Conservation (phyloP, 2,797 vertebrate species). For the Gobio occitaniae region DNA sequence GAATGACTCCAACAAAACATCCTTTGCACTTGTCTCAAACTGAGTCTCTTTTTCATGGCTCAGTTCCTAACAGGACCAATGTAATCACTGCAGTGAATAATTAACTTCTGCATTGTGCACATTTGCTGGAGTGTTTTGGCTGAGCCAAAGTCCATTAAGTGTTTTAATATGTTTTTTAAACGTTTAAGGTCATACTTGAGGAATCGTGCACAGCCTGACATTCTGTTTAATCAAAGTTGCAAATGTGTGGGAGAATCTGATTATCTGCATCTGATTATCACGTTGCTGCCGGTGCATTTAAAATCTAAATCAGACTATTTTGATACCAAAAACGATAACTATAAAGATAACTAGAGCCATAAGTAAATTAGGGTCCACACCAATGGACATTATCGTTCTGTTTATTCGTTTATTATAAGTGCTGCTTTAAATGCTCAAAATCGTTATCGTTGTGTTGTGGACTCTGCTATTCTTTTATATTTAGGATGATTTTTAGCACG, state of each 20-base stretch:
- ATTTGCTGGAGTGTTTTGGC: background rate
- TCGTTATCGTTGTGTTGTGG: no score
- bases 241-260: background rate
- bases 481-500: background rate
- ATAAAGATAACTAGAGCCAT: background rate
- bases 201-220: background rate
- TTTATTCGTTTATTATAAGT: background rate
- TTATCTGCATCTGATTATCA: background rate
- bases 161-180: slow-evolving; percentile 5
- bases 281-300: background rate
- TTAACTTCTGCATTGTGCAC: slow-evolving; percentile 4
- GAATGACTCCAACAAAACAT: background rate
- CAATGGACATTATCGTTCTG: background rate
- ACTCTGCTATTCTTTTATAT: background rate
- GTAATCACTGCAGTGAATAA: slow-evolving; percentile 9
- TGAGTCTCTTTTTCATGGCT: background rate
- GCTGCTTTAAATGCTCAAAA: background rate
- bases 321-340: no score
- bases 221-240: background rate
- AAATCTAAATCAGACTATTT: background rate
- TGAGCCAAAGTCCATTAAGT: background rate
- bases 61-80: background rate
- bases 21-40: background rate
- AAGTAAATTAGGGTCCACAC: background rate
- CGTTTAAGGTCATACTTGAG: background rate